phyloP scores from a whole-genome alignment of 2,797 vertebrate species.

The Premnoplex brunnescens region DNA sequence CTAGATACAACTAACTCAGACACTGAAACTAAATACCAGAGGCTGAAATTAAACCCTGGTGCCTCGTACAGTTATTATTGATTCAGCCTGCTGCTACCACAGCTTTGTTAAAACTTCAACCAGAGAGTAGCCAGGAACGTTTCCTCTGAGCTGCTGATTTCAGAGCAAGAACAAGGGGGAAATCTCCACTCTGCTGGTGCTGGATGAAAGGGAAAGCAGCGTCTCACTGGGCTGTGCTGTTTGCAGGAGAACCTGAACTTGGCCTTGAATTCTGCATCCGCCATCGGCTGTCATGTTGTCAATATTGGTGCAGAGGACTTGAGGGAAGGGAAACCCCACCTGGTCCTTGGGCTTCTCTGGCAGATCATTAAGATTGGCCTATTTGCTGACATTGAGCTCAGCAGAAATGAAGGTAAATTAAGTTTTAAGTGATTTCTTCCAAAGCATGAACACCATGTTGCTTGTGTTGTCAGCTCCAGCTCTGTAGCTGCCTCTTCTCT shows the following conservation, averaged over 20 bases:
- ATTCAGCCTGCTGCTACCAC: not conserved
- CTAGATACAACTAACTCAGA: not conserved
- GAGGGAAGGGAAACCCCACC: conserved; percentile 92
- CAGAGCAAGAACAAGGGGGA: not conserved
- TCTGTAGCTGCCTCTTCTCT: accelerated
- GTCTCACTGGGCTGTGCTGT: not conserved
- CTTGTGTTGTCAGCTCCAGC: not conserved
- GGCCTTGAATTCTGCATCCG: conserved; percentile 94
- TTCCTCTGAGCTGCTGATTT: not conserved
- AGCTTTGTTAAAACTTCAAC: not conserved
- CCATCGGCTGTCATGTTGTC: conserved; percentile 97
- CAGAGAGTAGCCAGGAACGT: accelerated
- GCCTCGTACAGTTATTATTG: not conserved
- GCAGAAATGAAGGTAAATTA: conserved; percentile 90
- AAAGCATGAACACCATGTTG: accelerated
- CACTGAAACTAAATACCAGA: conserved; percentile 43
- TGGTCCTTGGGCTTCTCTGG: conserved; percentile 95
- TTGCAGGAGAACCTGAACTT: conserved; percentile 94
- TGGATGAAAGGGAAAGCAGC: not conserved
- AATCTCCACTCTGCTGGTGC: not conserved
- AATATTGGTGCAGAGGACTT: conserved; percentile 95
- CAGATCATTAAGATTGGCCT: conserved; percentile 98
- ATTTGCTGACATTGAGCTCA: conserved; percentile 93
- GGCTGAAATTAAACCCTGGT: conserved; percentile 56
- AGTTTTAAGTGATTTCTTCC: not conserved